Percentiles rank a stretch among this genome's conserved stretches.
phyloP scores from a whole-genome alignment of 2,888 invertebrate genomes.

The Cotesia congregata region DNA sequence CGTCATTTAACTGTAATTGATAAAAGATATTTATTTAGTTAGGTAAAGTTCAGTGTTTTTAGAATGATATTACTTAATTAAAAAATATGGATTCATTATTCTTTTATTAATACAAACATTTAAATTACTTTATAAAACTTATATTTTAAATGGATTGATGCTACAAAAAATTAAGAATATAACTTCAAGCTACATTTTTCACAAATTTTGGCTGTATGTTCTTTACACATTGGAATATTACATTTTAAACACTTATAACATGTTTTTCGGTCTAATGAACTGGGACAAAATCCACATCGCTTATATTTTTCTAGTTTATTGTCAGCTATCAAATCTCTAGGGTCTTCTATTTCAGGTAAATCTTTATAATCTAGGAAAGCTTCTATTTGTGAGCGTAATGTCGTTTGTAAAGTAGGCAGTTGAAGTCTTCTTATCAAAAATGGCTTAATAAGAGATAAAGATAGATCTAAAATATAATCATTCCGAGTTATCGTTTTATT shows the following conservation, averaged over 20 bases:
- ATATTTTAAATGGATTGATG: not conserved
- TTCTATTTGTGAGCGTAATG: not conserved
- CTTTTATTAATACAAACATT: not conserved
- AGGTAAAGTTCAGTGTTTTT: too few species aligned
- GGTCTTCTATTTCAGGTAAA: not conserved
- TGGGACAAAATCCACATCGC: not conserved
- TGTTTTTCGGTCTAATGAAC: not conserved
- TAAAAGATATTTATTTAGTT: too few species aligned
- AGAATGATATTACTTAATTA: too few species aligned
- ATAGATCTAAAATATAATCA: slow-evolving; percentile 24
- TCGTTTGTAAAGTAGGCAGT: not conserved
- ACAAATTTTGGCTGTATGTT: slow-evolving; percentile 9
- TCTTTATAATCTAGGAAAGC: not conserved
- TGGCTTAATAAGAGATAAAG: slow-evolving; percentile 30
- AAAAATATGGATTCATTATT: too few species aligned
- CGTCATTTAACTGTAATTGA: not conserved
- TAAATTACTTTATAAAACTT: not conserved
- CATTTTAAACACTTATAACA: slow-evolving; percentile 1
- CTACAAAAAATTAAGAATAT: not conserved
- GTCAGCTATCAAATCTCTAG: not conserved
- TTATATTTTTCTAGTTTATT: slow-evolving; percentile 8
- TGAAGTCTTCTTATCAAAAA: slow-evolving; percentile 11
- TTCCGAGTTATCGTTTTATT: slow-evolving; percentile 17
- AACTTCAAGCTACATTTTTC: not conserved
- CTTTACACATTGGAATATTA: slow-evolving; percentile 3